Base-by-base conservation (phyloP, 2,888 invertebrate genomes). In the Kryphioiulus occultus region DNA sequence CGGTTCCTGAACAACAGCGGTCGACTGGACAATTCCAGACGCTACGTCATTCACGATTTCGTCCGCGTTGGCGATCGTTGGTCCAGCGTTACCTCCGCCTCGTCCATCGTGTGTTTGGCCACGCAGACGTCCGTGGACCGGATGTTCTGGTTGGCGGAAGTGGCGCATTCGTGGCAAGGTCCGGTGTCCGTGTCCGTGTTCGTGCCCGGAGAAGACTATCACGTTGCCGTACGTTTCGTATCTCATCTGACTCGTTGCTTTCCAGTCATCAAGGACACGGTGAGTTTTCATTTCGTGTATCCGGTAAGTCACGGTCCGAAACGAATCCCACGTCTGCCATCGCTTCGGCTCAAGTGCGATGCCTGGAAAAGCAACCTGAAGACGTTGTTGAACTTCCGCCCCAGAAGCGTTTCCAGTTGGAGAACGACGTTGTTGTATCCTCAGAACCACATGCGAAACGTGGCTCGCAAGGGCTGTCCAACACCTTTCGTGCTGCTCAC, bases 71-170 rank as follows among this genome's bases (percentile, higher is more conserved):
- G 87, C 68, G 42, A 84, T n/a, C 85, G 84, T 26, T 88, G 87
- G 88, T 87, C 86, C 26, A 47, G 32, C 35, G 82, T 82, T 2
- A 7, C 35, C 19, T 35, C 35, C 26, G 22, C 53, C 5, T 3
- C 47, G 1, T 68, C 88, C 12, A 22, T 19, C 19, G 88, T 88
- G 5, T 89, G 89, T n/a, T 92, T 97, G 88, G 97, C 97, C 0
- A 97, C 97, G 0, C 97, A 97, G 91, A 95, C 95, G 90, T 97
- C 97, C 0, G 93, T 97, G 86, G 97, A 97, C 90, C 94, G 96
- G 89, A 92, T 98, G 12, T 94, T 94, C 89, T 96, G 96, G 78
- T 91, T 97, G 26, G 88, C n/a, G n/a, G 89, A 89, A 32, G 96
- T 96, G 68, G 95, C 96, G 0, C 94, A 95, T 85, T 95, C 96